Percentiles rank a stretch among this genome's conserved stretches.
phyloP scores from a whole-genome alignment of 2,113 vertebrate species.

The Rousettus leschenaultii region DNA sequence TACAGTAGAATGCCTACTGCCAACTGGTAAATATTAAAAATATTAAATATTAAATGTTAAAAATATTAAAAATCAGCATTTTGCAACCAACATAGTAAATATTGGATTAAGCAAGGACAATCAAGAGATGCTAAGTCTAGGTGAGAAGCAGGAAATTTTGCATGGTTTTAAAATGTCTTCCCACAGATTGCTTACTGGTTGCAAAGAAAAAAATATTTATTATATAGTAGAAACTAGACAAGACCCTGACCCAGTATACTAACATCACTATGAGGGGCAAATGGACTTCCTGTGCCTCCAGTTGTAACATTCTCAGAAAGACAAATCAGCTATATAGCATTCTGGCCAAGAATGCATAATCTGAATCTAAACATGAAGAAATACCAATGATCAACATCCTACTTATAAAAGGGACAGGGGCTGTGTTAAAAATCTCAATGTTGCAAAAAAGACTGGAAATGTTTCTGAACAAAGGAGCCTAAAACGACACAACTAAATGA shows the following conservation, averaged over 20 bases:
- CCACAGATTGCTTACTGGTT: not conserved
- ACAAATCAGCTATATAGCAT: not conserved
- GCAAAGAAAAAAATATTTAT: not conserved
- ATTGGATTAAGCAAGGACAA: not conserved
- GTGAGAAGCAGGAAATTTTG: not conserved
- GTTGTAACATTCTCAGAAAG: not conserved
- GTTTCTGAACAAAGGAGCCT: not conserved
- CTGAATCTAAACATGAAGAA: constrained; percentile 6
- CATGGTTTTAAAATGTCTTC: constrained; percentile 38
- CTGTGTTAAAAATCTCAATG: not conserved
- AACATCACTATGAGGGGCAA: not conserved
- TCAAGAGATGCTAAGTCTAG: not conserved
- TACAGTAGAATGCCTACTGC: not conserved
- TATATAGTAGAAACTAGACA: not conserved
- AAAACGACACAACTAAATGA: not conserved
- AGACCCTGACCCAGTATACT: not conserved
- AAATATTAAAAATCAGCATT: not conserved
- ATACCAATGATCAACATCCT: not conserved
- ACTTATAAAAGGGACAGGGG: not conserved
- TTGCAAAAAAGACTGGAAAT: constrained; percentile 3
- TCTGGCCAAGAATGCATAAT: not conserved
- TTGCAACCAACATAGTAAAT: constrained; percentile 7
- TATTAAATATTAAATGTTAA: no score
- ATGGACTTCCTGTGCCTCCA: not conserved
- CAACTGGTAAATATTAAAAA: not conserved